A percentile compares a stretch with the other conserved stretches of the same genome.
Evolutionary conservation across 2,888 invertebrate species (phyloP).

Genomic region (Argynnis bischoffii): DNA sequence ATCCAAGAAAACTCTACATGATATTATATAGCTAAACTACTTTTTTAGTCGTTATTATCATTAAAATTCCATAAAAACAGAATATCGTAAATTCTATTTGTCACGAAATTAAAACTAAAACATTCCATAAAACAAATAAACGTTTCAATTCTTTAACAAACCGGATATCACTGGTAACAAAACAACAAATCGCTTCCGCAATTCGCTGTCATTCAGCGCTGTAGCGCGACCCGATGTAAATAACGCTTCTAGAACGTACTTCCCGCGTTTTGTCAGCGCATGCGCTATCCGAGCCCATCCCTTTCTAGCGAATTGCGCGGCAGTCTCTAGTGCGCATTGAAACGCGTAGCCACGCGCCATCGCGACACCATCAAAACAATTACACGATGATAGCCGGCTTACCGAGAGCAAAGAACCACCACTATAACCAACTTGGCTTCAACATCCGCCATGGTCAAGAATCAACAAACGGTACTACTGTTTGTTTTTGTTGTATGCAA

Average conservation of each 20-base stretch:
- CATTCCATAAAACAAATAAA: not conserved
- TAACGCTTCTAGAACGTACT: slow-evolving; percentile 68
- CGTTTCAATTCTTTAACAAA: not conserved
- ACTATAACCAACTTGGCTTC: slow-evolving; percentile 45
- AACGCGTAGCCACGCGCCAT: slow-evolving; percentile 56
- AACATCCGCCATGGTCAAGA: slow-evolving; percentile 47
- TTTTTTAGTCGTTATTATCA: too few relatives aligned
- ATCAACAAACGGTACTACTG: slow-evolving; percentile 59
- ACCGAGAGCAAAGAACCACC: slow-evolving; percentile 55
- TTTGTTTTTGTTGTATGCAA: slow-evolving; percentile 56
- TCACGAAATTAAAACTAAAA: too few relatives aligned
- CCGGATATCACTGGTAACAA: slow-evolving; percentile 18
- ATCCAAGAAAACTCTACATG: too few relatives aligned
- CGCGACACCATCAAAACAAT: slow-evolving; percentile 51
- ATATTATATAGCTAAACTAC: too few relatives aligned
- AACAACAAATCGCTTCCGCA: slow-evolving; percentile 35
- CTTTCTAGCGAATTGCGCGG: slow-evolving; percentile 68
- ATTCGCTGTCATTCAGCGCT: slow-evolving; percentile 35
- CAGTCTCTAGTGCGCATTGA: slow-evolving; percentile 68
- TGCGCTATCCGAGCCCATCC: slow-evolving; percentile 62
- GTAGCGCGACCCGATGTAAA: slow-evolving; percentile 32
- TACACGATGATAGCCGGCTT: slow-evolving; percentile 70
- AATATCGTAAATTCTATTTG: too few relatives aligned
- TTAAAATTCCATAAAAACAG: too few relatives aligned
- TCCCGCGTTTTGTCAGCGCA: slow-evolving; percentile 73